Evolutionary conservation across 2,888 invertebrate species (phyloP), one percentile per base, ranked within the genome.

Genomic region (Nowickia ferox): DNA sequence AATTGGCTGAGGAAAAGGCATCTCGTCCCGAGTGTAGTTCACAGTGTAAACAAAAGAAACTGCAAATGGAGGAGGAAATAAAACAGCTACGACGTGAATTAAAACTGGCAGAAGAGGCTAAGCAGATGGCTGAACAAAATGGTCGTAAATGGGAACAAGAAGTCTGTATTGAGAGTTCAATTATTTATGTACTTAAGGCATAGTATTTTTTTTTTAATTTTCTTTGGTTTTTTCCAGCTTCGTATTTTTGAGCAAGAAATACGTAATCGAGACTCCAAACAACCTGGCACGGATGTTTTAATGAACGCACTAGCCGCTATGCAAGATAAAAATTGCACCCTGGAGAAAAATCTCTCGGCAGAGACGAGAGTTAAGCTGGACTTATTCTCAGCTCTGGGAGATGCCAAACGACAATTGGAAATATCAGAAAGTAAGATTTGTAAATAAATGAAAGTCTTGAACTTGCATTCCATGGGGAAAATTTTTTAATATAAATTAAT

Each of bases 291-390:
- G 40, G 97, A 97, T 89, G 95, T 96, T 90, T 93, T 97, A 88
- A 95, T 97, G 94, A 95, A 96, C 55, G 97, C 97, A 22, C 93
- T 97, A 88, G 95, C 95, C 69, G 96, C 96, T 87, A 95, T 98
- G 94, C 97, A 97, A 93, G 98, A 98, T 92, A 97, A 98, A 92
- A 98, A 97, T 92, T 93, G 95, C 90, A 98, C 98, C 92, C 94
- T 99, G 89, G 98, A 99, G 94, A 96, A 97, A 91, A 97, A 97
- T 91, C 95, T 99, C 88, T 98, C 97, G 87, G 97, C 98, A 66
- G 99, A 99, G 94, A 99, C 98, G 89, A 95, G 98, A 90, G 96
- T 99, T 93, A 99, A 99, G 94, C 95, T 99, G 90, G 99, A 99
- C 94, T 95, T 99, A 91, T 98, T 99, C 93, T 97, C 98, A 88